These are phyloP conservation scores for Catalaphyllia jardinei DNA, from an alignment of 64 coral and sea anemone species.

Conservation along the genomic window DNA sequence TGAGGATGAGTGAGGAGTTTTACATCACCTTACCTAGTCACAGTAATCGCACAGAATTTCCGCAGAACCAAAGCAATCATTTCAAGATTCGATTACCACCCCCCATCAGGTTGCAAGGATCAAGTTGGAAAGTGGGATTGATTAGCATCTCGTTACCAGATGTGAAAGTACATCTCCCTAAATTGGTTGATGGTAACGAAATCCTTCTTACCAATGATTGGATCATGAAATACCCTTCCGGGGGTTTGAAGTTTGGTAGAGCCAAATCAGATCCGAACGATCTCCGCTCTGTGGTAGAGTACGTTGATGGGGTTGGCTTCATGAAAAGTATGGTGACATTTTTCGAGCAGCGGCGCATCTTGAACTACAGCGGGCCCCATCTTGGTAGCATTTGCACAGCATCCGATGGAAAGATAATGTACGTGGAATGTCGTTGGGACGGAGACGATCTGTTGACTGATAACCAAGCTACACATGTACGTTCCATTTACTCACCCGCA, in stretches of 20 bases:
- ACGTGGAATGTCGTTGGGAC: not conserved
- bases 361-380: not conserved
- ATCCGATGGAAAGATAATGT: not conserved
- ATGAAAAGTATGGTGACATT: no score
- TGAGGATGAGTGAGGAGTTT: no score
- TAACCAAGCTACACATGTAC: no score
- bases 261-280: not conserved
- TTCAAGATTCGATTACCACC: no score
- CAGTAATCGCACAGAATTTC: conserved; percentile 3
- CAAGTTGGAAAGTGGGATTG: no score
- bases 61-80: no score
- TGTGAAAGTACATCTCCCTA: no score
- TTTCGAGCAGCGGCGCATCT: no score
- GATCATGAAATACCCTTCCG: not conserved
- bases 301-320: not conserved
- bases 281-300: not conserved
- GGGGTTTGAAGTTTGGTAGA: not conserved
- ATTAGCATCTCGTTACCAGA: conserved; percentile 14
- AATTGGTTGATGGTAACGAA: not conserved
- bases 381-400: not conserved
- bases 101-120: no score
- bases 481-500: no score
- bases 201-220: not conserved
- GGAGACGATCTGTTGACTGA: not conserved
- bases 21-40: not conserved